Base-by-base conservation (phyloP, 2,888 invertebrate species). In the Napeogenes sylphis region DNA sequence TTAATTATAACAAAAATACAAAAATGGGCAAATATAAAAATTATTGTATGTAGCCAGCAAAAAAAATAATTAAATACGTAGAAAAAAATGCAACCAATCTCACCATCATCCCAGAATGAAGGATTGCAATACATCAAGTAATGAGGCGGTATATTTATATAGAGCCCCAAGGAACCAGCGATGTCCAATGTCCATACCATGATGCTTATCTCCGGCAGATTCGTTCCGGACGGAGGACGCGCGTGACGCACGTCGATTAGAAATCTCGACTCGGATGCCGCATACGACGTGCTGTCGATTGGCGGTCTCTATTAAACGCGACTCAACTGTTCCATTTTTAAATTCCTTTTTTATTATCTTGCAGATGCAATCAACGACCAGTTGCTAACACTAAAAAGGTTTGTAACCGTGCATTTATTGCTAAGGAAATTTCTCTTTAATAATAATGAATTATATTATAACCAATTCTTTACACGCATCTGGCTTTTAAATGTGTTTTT, bases 181-280 rank as follows among this genome's bases (percentile, higher is more conserved):
- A 64, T 68, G 72, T 72, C 73, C 70, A 71, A 67, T 66, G 71
- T 73, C 74, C 73, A 76, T 73, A 67, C 75, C 71, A 70, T 73
- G 83, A 85, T 84, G 81, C 78, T 82, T 83, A 84, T 84, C 84
- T 82, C 73, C 75, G 74, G 72, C 62, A 73, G 75, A 81, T 82
- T 80, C 78, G 84, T 82, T 82, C 78, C 81, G 82, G 77, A 69
- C 73, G 74, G 76, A 70, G 77, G 82, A 80, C 77, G 71, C 77
- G 86, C 85, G 85, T 84, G 85, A 85, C 85, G 82, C 73, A 69
- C 71, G 75, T 71, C 80, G 79, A 84, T 83, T 85, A 84, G 84
- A 85, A 84, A 84, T 81, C 84, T 82, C 77, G 76, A 73, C 79
- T 79, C 77, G 79, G 78, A 80, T 79, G 77, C 78, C 78, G 73